These are phyloP conservation scores for Andinoacara biseriatus DNA, from an alignment of 2,113 vertebrate genomes.

Conservation along the genomic window DNA sequence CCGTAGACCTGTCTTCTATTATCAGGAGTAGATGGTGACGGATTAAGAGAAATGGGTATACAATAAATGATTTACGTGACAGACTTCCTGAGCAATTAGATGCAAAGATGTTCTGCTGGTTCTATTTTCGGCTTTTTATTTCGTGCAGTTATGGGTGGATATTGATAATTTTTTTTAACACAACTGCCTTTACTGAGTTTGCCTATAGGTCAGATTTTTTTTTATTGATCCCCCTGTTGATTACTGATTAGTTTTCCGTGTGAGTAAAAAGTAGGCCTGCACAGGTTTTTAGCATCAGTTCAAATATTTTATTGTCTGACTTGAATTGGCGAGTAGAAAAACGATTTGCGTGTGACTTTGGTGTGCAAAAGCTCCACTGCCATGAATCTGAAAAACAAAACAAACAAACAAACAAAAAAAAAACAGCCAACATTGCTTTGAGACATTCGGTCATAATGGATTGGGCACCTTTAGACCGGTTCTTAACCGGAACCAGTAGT, in stretches of 20 bases:
- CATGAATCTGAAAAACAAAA: too few species aligned
- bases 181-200: neutral
- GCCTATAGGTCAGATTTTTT: neutral
- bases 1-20: slow-evolving; percentile 31
- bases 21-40: slow-evolving; percentile 39
- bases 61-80: slow-evolving; percentile 30
- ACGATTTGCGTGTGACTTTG: neutral
- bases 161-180: neutral
- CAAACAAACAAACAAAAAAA: too few species aligned
- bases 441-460: neutral
- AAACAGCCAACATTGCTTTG: neutral
- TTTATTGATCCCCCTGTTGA: neutral
- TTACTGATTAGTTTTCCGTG: neutral
- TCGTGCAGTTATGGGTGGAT: neutral
- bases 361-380: neutral
- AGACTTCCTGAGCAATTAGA: slow-evolving; percentile 7
- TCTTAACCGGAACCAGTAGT: neutral
- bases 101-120: neutral
- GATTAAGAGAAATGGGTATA: slow-evolving; percentile 32
- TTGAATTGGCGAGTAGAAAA: neutral
- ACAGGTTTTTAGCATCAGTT: neutral
- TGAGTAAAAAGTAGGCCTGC: neutral
- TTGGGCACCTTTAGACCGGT: neutral
- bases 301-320: neutral
- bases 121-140: neutral